These are phyloP conservation scores for Zophobas morio DNA, from an alignment of 1,140 invertebrate species.

Conservation along the genomic window DNA sequence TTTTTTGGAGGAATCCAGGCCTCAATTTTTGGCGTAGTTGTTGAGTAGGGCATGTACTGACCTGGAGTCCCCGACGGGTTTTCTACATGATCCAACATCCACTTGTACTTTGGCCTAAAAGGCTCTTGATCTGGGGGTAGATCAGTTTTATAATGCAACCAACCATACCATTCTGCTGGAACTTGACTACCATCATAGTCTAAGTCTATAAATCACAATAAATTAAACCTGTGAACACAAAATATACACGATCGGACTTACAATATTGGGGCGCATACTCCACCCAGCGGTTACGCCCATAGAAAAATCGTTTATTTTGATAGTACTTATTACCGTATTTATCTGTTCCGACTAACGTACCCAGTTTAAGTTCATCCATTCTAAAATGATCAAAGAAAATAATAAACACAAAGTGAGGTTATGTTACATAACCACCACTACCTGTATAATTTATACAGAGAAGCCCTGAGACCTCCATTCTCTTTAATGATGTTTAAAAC, in stretches of 20 bases:
- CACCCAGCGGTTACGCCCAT: constrained; percentile 95
- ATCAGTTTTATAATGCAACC: constrained; percentile 90
- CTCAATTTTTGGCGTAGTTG: constrained; percentile 87
- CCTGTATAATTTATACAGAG: constrained; percentile 83
- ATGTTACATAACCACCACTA: constrained; percentile 70
- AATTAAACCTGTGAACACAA: constrained; percentile 9
- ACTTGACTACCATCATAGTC: constrained; percentile 97
- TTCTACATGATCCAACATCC: constrained; percentile 88
- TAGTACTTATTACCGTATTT: constrained; percentile 98
- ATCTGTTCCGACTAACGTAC: constrained; percentile 92
- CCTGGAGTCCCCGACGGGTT: constrained; percentile 86
- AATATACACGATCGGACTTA: constrained; percentile 24
- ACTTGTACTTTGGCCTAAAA: constrained; percentile 83
- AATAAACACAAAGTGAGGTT: constrained; percentile 42
- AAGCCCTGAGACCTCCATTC: constrained; percentile 83
- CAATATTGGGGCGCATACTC: constrained; percentile 83
- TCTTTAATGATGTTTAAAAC: constrained; percentile 80
- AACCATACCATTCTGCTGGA: constrained; percentile 91
- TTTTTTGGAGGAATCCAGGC: constrained; percentile 80
- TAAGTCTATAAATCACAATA: constrained; percentile 67
- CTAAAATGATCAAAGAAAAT: constrained; percentile 70
- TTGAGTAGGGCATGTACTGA: constrained; percentile 92
- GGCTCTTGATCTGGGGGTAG: constrained; percentile 81
- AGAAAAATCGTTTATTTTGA: constrained; percentile 92
- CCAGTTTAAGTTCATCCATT: constrained; percentile 89